These are phyloP conservation scores for Gephyroberyx darwinii DNA, from an alignment of 2,797 vertebrate genomes.

Conservation along the genomic window DNA sequence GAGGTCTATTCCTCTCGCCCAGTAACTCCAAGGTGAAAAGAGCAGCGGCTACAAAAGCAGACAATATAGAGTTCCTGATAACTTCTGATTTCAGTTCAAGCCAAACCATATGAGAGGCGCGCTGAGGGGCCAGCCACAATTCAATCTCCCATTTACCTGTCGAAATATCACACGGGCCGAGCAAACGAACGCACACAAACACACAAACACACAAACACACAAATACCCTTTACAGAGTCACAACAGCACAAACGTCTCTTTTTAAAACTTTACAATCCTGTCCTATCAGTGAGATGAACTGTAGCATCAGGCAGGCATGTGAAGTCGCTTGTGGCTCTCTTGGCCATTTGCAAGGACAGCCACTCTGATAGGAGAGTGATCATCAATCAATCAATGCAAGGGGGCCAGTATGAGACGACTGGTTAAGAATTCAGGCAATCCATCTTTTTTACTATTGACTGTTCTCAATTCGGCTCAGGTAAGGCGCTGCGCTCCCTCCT, in stretches of 20 bases:
- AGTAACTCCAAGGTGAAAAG: conserved; percentile 35
- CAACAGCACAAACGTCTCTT: not conserved
- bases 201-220: not conserved
- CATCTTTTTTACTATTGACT: conserved; percentile 21
- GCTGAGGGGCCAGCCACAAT: conserved; percentile 1
- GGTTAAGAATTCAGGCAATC: conserved; percentile 15
- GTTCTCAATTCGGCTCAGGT: conserved; percentile 16
- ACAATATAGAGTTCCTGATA: conserved; percentile 44
- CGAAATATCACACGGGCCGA: conserved; percentile 12
- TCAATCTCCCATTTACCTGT: conserved; percentile 8
- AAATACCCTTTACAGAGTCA: not conserved
- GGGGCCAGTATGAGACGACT: not conserved
- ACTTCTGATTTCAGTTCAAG: conserved; percentile 26
- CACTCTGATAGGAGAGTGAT: conserved; percentile 7
- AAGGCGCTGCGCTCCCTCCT: not conserved
- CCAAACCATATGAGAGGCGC: conserved; percentile 15
- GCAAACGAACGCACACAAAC: no score
- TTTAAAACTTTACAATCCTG: not conserved
- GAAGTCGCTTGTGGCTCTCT: not conserved
- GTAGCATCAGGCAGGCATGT: not conserved
- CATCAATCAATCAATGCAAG: conserved; percentile 6
- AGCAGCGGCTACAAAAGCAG: conserved; percentile 32
- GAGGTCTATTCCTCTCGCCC: conserved; percentile 31
- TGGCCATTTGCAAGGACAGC: conserved; percentile 2
- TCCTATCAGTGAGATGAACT: not conserved